phyloP scores from a whole-genome alignment of 2,888 invertebrate genomes.

The Blastobasis adustella region DNA sequence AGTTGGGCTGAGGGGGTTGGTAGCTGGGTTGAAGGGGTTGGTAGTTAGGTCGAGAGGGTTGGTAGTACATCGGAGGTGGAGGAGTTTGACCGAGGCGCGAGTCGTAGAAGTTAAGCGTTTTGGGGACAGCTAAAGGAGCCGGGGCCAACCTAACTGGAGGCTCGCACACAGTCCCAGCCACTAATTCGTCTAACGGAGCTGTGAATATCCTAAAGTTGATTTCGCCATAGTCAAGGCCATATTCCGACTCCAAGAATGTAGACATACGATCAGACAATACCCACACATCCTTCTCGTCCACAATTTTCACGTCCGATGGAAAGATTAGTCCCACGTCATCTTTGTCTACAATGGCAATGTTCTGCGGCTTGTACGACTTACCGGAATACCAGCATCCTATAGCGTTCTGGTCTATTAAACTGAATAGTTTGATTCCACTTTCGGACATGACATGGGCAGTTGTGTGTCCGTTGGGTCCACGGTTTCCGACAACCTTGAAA shows the following conservation, averaged over 20 bases:
- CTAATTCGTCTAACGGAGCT: conserved; percentile 78
- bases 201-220: conserved; percentile 86
- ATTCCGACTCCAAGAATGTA: conserved; percentile 78
- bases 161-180: conserved; percentile 85
- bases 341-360: conserved; percentile 81
- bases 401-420: conserved; percentile 86
- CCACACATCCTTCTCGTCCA: conserved; percentile 82
- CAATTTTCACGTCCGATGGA: conserved; percentile 86
- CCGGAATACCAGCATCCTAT: conserved; percentile 88
- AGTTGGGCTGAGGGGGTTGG: not conserved
- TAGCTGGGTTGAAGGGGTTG: conserved; percentile 13
- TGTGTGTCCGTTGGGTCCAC: conserved; percentile 81
- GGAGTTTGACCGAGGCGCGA: conserved; percentile 1
- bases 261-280: conserved; percentile 90
- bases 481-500: conserved; percentile 78
- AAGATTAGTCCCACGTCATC: conserved; percentile 86
- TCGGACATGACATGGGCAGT: conserved; percentile 85
- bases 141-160: conserved; percentile 15
- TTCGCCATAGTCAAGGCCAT: conserved; percentile 80
- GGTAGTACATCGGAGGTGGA: conserved; percentile 2
- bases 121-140: not conserved
- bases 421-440: conserved; percentile 83
- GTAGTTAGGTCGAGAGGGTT: too few species aligned
- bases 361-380: conserved; percentile 77
- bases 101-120: conserved; percentile 1